A percentile compares a stretch with the other conserved stretches of the same genome.
These are phyloP conservation scores for Ornithoptera alexandrae DNA, from an alignment of 2,888 invertebrate species.

Conservation along the genomic window DNA sequence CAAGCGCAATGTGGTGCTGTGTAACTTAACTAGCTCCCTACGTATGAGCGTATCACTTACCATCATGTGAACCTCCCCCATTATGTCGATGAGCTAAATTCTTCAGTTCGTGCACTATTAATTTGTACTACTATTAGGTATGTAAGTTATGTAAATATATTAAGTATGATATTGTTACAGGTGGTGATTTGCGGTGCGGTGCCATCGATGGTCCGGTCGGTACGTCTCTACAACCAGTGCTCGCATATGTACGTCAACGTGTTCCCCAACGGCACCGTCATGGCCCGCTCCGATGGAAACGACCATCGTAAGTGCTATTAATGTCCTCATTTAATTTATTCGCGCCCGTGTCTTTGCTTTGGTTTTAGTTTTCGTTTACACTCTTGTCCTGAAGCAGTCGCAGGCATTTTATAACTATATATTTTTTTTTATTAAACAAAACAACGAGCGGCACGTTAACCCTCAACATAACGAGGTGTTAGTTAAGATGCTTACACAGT, in stretches of 20 bases:
- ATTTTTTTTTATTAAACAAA: background rate
- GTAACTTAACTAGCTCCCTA: no score
- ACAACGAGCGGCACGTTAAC: background rate
- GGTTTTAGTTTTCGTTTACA: slow-evolving; percentile 16
- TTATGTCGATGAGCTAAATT: no score
- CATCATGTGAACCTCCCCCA: no score
- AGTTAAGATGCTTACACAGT: background rate
- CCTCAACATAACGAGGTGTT: background rate
- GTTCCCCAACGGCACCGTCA: slow-evolving; percentile 82
- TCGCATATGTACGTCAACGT: slow-evolving; percentile 84
- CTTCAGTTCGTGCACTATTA: no score
- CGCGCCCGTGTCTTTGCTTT: slow-evolving; percentile 8
- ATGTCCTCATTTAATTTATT: slow-evolving; percentile 31
- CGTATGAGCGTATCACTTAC: no score
- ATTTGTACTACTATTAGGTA: background rate
- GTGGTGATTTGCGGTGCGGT: slow-evolving; percentile 88
- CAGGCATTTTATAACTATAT: background rate
- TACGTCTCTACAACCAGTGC: slow-evolving; percentile 85
- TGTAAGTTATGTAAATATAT: background rate
- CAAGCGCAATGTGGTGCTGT: no score
- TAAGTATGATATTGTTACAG: slow-evolving; percentile 50
- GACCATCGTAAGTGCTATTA: slow-evolving; percentile 81
- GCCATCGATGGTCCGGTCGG: slow-evolving; percentile 85
- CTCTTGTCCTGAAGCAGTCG: background rate
- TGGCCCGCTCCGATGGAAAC: slow-evolving; percentile 79